Conservation (phyloP, 2,113 vertebrate species). For the Elaphurus davidianus region DNA sequence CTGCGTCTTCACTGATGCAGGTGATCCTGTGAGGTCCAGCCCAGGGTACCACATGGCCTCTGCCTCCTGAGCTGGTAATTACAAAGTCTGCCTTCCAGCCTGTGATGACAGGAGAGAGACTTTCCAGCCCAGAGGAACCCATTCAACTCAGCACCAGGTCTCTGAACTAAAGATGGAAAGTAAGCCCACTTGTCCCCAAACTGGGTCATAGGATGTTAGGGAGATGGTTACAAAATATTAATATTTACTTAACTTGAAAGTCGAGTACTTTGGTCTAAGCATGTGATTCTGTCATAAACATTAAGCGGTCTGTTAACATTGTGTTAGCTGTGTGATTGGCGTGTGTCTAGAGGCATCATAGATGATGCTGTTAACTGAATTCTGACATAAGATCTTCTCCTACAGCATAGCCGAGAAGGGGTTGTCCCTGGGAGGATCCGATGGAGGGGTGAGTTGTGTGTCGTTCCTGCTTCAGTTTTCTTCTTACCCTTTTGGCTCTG, state of each 20-base stretch:
- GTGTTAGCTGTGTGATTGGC: accelerated
- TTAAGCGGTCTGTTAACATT: accelerated
- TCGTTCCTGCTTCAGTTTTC: constrained; percentile 53
- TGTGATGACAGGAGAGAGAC: neutral
- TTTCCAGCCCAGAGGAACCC: neutral
- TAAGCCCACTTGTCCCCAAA: neutral
- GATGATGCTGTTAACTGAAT: neutral
- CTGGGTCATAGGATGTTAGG: neutral
- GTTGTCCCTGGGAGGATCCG: constrained; percentile 93
- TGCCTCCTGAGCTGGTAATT: neutral
- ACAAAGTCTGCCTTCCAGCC: neutral
- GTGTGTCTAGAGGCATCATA: neutral
- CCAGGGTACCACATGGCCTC: neutral
- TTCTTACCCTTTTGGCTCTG: neutral
- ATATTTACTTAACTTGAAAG: neutral
- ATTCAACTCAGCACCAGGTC: too few relatives aligned
- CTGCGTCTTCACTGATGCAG: accelerated
- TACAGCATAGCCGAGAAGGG: constrained; percentile 93
- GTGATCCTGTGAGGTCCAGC: neutral
- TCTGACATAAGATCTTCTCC: constrained; percentile 68
- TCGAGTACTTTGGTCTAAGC: neutral
- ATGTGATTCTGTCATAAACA: neutral
- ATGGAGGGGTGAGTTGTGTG: constrained; percentile 92
- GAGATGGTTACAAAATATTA: too few relatives aligned
- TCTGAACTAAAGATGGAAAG: too few relatives aligned